Base-by-base conservation (phyloP, 2,888 invertebrate genomes). In the Tetragnatha montana region DNA sequence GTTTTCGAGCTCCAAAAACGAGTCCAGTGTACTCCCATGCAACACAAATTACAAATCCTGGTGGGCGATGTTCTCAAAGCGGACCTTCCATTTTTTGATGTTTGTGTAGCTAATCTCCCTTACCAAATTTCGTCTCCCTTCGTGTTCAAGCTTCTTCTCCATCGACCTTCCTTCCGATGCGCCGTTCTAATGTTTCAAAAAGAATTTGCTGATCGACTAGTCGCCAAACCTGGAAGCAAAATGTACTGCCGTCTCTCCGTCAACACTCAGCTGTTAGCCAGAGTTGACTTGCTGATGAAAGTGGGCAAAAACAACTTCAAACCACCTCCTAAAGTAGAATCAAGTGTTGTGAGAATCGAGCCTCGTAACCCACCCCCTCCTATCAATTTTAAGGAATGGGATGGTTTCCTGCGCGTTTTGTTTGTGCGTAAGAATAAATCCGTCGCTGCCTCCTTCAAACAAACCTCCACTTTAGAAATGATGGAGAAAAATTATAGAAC, bases 301-400 rank as follows among this genome's bases (percentile, higher is more conserved):
- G 98, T 99, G 92, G 99, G 99, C 1, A 98, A 97, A 94, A 99
- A 99, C 93, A 99, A 99, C 94, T 99, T 99, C 93, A 95, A 97
- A 91, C 99, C 99, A 21, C 99, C 99, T 73, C 99, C 99, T 7
- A 99, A 99, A 95, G 99, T 99, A 0, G 99, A 99, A 93, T 99
- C 99, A 0, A 97, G 97, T 94, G 99, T 99, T 2, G 98, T 99
- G 0, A 95, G 99, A 92, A 96, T 99, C 93, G 99, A 99, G 93
- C 99, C 99, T 0, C 95, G 96, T 93, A 98, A 98, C 94, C 99
- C 99, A 35, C 98, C 99, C 68, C 99, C 99, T 8, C 96, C 97
- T 0, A 97, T 99, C 12, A 97, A 98, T 93, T 99, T 97, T 94
- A 96, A 96, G 92, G 99, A 99, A 94, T 99, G 99, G 99, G 99